Percentiles rank a stretch among this genome's conserved stretches.
Conservation (phyloP, 1,140 invertebrate genomes). For the Procambarus clarkii region DNA sequence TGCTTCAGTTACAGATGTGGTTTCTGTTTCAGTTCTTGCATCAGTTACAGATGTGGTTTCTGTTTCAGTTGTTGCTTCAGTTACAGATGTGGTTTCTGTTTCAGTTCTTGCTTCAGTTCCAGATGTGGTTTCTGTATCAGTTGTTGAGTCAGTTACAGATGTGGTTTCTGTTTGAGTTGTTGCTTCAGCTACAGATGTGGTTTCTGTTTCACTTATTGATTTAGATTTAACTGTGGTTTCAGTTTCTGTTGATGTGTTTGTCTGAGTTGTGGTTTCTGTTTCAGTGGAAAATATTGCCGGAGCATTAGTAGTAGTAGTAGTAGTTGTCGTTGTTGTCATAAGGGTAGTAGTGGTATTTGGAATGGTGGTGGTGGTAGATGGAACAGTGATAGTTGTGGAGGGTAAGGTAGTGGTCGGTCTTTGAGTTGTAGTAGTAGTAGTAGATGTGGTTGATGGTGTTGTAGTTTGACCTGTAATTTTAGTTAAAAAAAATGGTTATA, state of each 20-base stretch:
- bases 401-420: too few relatives aligned
- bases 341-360: not conserved
- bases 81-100: not conserved
- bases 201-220: not conserved
- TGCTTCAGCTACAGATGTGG: conserved; percentile 6
- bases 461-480: conserved; percentile 35
- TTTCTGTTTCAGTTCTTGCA: not conserved
- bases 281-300: not conserved
- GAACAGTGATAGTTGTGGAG: not conserved
- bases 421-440: not conserved
- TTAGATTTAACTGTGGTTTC: not conserved
- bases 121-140: not conserved
- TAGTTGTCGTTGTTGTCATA: not conserved
- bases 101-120: not conserved
- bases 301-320: conserved; percentile 1
- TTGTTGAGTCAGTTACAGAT: not conserved
- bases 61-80: not conserved
- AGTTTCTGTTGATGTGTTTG: not conserved
- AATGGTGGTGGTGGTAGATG: not conserved
- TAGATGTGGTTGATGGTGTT: conserved; percentile 13
- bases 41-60: conserved; percentile 13
- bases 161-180: not conserved
- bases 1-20: not conserved
- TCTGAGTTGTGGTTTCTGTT: conserved; percentile 8
- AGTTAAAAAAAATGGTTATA: not conserved